Evolutionary conservation across 2,113 vertebrate genomes (phyloP), one percentile per base, ranked within the genome.

Genomic region (Lanius ludovicianus): DNA sequence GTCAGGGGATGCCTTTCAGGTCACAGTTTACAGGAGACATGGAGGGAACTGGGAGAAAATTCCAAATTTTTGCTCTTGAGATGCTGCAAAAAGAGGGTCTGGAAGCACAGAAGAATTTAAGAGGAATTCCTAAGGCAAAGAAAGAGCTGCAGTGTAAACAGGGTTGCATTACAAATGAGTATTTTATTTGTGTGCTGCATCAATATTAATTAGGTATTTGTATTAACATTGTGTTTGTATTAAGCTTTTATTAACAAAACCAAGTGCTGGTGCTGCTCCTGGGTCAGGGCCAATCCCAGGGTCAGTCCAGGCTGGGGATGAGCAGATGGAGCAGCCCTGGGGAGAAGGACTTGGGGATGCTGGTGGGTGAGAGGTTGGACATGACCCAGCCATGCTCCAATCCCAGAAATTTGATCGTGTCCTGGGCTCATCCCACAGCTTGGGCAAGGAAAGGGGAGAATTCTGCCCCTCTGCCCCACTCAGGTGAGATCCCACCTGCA

Each of bases 341-440:
- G 33, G 27, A 68, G 0, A 52, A 86, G 37, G 33, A 44, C 3
- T 19, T 60, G 53, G 35, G 9, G 15, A 4, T 31, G 17, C 3
- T 49, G 50, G 15, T 27, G 53, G 25, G 3, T 59, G 31, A 76
- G 35, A 68, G 60, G 31, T 4, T 35, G 62, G 44, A 18, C 37
- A 18, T 17, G 71, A 15, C 11, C 37, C 52, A 67, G 31, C 16
- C 8, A 4, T 9, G 3, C 35, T 50, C 16, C 35, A 25, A 0
- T 1, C 44, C 42, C 46, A 28, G 63, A 52, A 77, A 60, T 33
- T 4, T 9, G 7, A 2, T 7, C 2, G 0, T 20, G 3, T 41
- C 20, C 70, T 42, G 52, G 44, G 46, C 2, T 77, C 11, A 68
- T 60, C 46, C 37, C 9, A 44, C 37, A 30, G 13, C 0, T 1